A percentile compares a stretch with the other conserved stretches of the same genome.
These are phyloP conservation scores for Urocolius indicus DNA, from an alignment of 2,113 vertebrate genomes.

Conservation along the genomic window DNA sequence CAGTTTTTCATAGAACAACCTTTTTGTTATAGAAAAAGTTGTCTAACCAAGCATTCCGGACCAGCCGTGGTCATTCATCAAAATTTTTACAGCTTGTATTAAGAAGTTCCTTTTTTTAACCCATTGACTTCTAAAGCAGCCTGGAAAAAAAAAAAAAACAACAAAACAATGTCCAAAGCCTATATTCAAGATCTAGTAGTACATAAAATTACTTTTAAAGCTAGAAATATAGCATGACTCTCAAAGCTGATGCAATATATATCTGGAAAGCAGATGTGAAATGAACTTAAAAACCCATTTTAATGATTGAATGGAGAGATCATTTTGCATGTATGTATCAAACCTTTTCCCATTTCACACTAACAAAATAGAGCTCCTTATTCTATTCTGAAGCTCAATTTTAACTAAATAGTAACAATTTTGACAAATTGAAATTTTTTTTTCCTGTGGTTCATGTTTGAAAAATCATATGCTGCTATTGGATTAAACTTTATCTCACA, in stretches of 20 bases:
- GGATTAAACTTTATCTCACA: not conserved
- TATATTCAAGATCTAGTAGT: not conserved
- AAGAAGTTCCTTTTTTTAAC: not conserved
- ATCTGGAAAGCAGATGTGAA: not conserved
- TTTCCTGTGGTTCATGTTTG: rapidly evolving
- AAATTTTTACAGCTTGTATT: not conserved
- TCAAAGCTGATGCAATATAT: not conserved
- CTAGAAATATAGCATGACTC: not conserved
- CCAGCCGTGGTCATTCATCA: not conserved
- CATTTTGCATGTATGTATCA: not conserved
- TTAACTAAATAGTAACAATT: not conserved
- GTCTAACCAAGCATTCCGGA: not conserved
- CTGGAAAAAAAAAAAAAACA: not conserved
- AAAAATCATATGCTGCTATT: not conserved
- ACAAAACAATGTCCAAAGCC: not conserved
- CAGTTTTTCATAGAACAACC: not conserved
- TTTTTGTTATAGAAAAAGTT: not conserved
- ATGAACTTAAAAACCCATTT: not conserved
- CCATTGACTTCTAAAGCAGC: not conserved
- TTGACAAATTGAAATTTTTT: not conserved
- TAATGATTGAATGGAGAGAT: not conserved
- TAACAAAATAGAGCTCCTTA: not conserved
- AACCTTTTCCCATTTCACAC: not conserved
- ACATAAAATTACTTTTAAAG: not conserved
- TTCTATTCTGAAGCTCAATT: not conserved